Base-by-base conservation (phyloP, 1,140 invertebrate genomes). In the Drosophila arizonae region DNA sequence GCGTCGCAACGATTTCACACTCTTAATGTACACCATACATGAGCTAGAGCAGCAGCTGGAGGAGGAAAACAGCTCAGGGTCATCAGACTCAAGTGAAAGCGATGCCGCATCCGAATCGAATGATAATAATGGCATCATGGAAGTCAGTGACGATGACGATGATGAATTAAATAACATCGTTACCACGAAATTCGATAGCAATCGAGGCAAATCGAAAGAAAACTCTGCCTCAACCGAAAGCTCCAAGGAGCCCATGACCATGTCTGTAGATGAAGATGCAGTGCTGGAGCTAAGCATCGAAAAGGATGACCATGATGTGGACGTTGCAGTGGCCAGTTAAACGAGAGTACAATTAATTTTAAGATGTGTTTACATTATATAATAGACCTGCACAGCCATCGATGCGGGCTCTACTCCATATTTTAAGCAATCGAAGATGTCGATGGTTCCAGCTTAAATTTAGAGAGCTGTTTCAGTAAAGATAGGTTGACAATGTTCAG, bases 1-100 rank as follows among this genome's bases (percentile, higher is more conserved):
- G 87, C 93, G 97, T 55, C 94, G 96, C 69, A 98, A 98, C 92
- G 96, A 98, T 90, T 97, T 98, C 77, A 95, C 97, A 90, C 95
- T 98, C 15, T 92, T 98, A n/a, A 94, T 97, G 74, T 95, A 95
- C 13, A 95, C 95, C 13, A 95, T 97, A 80, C 95, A 96, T 85
- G 95, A 96, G 77, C 91, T 97, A 28, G 94, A 96, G 91, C 93
- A 94, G 51, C 94, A 96, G 75, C 90, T 97, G 36, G 95, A 96
- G 68, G 95, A 96, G 73, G 95, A 96, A 0, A 81, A 81, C 56
- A 81, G 67, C 13, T 77, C 76, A 0, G 76, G 69, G 1, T 68
- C 79, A 1, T 75, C 81, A 0, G 66, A 78, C 0, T 66, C 62
- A 3, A 86, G 75, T 17, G 70, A 80, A 9, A 62, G 55, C 30